Base-by-base conservation (phyloP, 2,113 vertebrate species). In the Crotalus helleri region DNA sequence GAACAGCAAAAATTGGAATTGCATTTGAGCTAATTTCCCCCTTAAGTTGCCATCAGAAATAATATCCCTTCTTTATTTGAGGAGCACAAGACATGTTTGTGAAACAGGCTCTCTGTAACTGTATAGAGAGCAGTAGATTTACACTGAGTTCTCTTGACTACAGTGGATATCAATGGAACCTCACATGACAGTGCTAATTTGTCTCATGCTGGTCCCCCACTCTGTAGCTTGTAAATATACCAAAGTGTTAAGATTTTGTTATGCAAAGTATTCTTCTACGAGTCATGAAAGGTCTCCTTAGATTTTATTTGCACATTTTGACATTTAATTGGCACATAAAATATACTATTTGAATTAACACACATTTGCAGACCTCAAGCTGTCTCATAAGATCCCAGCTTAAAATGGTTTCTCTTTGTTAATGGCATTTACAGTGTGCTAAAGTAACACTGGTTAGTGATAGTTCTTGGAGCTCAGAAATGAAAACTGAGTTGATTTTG, bases 351-450 rank as follows among this genome's bases (percentile, higher is more conserved):
- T 94, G 88, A n/a, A 95, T 94, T 23, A 86, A 64, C 89, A 90
- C 89, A 59, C 44, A 58, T 17, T 33, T 54, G 12, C 46, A 85
- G 44, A 4, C 10, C 53, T 53, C 61, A 81, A 92, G 9, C 23
- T 44, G 29, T n/a, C 54, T 17, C 46, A 89, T 0, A 93, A 39
- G 59, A 92, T 59, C 92, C 91, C 61, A 85, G 89, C 51, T 39
- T 88, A 90, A 96, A 96, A 94, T 91, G 2, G 21, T 92, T 91
- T 53, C 6, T 94, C 58, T 94, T 96, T 95, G 49, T 94, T 88
- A 95, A 92, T 91, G 89, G 92, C 88, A 92, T 95, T 96, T 93
- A 94, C 85, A 95, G 93, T 95, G 93, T 97, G 90, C 69, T 94
- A 92, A 95, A 94, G 94, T 94, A 93, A 94, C 64, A 88, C 91